Percentiles rank a stretch among this genome's conserved stretches.
Evolutionary conservation across 2,113 vertebrate genomes (phyloP).

Genomic region (Ceyx melanurus): DNA sequence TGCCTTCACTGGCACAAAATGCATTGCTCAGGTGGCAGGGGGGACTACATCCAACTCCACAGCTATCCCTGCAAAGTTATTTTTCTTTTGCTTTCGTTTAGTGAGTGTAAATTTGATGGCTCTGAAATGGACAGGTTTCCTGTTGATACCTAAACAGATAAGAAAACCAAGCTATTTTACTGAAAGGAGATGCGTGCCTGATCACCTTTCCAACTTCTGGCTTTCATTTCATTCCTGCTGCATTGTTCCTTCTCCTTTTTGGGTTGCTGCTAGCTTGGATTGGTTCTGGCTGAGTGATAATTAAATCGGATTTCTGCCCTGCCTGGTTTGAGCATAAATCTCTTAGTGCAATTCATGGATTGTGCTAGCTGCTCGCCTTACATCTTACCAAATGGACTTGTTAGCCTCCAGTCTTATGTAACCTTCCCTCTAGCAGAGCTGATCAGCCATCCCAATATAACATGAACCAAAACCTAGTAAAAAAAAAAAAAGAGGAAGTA

Average conservation of each 20-base stretch:
- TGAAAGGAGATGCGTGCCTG: not conserved
- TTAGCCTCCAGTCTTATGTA: not conserved
- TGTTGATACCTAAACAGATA: not conserved
- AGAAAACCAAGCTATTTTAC: not conserved
- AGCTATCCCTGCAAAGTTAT: not conserved
- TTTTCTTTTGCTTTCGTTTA: not conserved
- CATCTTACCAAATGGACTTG: not conserved
- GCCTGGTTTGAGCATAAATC: not conserved
- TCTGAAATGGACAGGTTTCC: not conserved
- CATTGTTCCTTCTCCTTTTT: not conserved
- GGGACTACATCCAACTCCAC: not conserved
- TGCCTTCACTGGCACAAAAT: not conserved
- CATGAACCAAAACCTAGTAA: not conserved
- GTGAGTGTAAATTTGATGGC: not conserved
- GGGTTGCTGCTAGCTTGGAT: not conserved
- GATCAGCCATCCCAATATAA: not conserved
- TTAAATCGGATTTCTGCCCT: conserved; percentile 19
- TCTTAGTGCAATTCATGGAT: not conserved
- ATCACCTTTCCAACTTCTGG: not conserved
- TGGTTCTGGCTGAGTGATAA: conserved; percentile 6
- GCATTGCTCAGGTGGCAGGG: not conserved
- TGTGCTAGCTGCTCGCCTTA: not conserved
- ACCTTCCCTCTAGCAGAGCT: not conserved
- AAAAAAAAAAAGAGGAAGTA: not conserved
- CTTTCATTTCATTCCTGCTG: not conserved